Percentiles rank a stretch among this genome's conserved stretches.
These are phyloP conservation scores for Vimba vimba DNA, from an alignment of 2,113 vertebrate species.

Conservation along the genomic window DNA sequence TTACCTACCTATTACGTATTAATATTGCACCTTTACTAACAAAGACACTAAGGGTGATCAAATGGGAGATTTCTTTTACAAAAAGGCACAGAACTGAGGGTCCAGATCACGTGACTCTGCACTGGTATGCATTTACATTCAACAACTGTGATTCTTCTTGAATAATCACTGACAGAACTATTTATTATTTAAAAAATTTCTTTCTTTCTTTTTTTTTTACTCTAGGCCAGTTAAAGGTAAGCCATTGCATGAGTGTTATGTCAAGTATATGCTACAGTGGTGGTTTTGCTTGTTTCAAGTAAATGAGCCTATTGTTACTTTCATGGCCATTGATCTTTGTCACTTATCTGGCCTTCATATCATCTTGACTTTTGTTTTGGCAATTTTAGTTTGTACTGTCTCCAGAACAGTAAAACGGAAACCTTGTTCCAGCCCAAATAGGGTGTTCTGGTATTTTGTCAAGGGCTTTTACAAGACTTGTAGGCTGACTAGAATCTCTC, in stretches of 20 bases:
- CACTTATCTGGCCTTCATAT: not conserved
- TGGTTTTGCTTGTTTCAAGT: not conserved
- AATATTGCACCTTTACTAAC: not conserved
- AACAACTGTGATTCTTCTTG: not conserved
- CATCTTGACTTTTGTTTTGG: not conserved
- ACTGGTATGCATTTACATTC: not conserved
- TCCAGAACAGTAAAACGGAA: not conserved
- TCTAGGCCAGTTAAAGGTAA: not conserved
- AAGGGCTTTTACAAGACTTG: slow-evolving; percentile 17
- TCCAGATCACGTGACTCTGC: not conserved
- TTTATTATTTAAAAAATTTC: no score
- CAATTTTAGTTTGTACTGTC: slow-evolving; percentile 2
- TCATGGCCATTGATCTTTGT: slow-evolving; percentile 14
- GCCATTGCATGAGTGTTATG: not conserved
- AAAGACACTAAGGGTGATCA: not conserved
- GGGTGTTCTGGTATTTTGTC: not conserved
- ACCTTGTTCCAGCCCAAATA: not conserved
- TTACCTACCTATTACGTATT: not conserved
- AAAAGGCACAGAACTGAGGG: not conserved
- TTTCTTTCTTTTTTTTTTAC: not conserved
- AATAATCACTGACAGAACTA: not conserved
- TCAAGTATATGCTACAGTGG: slow-evolving; percentile 13
- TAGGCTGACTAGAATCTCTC: slow-evolving; percentile 17
- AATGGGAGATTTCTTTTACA: not conserved
- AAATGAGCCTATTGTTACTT: not conserved